A percentile compares a stretch with the other conserved stretches of the same genome.
Evolutionary conservation across 2,113 vertebrate species (phyloP).

Genomic region (Emydura subglobosa): DNA sequence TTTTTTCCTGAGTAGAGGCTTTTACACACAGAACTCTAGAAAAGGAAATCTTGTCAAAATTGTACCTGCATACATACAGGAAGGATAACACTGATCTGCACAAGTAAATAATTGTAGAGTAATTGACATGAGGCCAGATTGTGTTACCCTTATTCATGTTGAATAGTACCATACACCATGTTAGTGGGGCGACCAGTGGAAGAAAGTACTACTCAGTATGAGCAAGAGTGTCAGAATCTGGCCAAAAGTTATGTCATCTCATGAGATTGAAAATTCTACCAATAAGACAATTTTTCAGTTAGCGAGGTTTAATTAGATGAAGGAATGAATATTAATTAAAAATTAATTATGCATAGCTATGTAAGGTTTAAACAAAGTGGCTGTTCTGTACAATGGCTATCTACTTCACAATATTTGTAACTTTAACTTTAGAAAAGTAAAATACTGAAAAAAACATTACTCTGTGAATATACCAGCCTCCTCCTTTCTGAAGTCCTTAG

Average conservation of each 20-base stretch:
- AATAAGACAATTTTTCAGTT: neutral
- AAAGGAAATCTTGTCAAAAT: neutral
- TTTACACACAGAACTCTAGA: neutral
- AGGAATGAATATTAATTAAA: conserved; percentile 12
- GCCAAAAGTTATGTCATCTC: neutral
- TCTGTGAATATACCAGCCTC: neutral
- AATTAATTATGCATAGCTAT: neutral
- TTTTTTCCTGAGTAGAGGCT: conserved; percentile 4
- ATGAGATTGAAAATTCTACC: neutral
- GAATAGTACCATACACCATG: neutral
- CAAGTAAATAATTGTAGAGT: neutral
- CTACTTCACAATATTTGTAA: neutral
- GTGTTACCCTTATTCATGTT: conserved; percentile 5
- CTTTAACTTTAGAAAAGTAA: conserved; percentile 27
- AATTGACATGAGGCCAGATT: neutral
- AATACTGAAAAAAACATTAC: conserved; percentile 17
- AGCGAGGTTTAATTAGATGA: conserved; percentile 10
- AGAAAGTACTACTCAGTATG: neutral
- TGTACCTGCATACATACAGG: neutral
- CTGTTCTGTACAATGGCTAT: neutral
- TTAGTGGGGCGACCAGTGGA: neutral
- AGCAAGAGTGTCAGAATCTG: neutral
- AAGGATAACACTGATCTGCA: neutral
- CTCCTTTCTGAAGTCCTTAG: conserved; percentile 13
- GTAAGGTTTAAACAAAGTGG: conserved; percentile 26